These are phyloP conservation scores for Prunella himalayana DNA, from an alignment of 2,113 vertebrate genomes.

Conservation along the genomic window DNA sequence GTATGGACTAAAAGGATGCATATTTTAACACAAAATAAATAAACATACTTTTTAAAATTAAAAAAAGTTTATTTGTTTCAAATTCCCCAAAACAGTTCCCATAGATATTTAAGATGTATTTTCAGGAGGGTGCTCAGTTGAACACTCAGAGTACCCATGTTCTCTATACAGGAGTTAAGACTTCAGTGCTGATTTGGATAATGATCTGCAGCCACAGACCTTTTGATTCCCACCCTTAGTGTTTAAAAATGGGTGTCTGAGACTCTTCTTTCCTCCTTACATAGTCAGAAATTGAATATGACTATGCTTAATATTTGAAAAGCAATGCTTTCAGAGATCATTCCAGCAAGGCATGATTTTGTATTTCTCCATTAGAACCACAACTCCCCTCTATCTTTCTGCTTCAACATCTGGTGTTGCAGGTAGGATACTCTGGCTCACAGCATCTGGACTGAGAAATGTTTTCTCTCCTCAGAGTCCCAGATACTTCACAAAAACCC, in stretches of 20 bases:
- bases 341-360: background rate
- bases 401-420: background rate
- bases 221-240: background rate
- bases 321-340: background rate
- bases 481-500: constrained; percentile 16
- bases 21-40: background rate
- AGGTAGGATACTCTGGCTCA: background rate
- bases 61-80: background rate
- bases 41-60: background rate
- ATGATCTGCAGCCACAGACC: background rate
- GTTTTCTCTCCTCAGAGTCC: constrained; percentile 12
- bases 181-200: background rate
- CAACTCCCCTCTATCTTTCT: background rate
- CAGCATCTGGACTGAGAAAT: constrained; percentile 58
- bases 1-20: background rate
- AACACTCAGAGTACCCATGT: background rate
- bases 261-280: background rate
- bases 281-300: background rate
- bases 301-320: background rate
- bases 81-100: background rate
- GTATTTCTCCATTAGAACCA: background rate
- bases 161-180: background rate
- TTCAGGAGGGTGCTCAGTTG: background rate
- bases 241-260: background rate
- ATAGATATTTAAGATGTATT: background rate